Base-by-base conservation (phyloP, 2,797 vertebrate species). In the Fistularia commersonii region DNA sequence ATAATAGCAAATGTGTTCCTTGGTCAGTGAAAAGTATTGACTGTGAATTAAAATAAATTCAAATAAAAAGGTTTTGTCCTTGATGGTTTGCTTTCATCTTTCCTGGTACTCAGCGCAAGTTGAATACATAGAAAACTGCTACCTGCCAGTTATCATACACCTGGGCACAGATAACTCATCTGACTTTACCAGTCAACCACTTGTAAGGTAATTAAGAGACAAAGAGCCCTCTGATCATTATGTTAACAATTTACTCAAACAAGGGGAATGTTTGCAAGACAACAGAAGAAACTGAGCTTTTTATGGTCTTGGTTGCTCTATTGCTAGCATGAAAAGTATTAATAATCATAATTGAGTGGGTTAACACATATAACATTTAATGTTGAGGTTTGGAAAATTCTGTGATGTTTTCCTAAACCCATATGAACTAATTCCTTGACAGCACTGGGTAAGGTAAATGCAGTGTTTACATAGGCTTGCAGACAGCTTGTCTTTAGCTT, bases 401-500 rank as follows among this genome's bases (percentile, higher is more conserved):
- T 57, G 57, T 43, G 23, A 53, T 83, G 70, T 82, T 88, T 84
- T 76, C 33, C 41, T 70, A 65, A 66, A 71, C 45, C 52, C 62
- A 51, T 63, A 51, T 41, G 57, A 63, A 66, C 55, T 61, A 76
- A 76, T 74, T 53, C 55, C 50, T 68, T 78, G 73, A 79, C 79
- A 74, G 74, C 42, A 11, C 45, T 36, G 48, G 57, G 56, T 59
- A 73, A 72, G 75, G 73, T 34, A 72, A 80, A 69, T 56, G 43
- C 45, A 15, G 44, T 83, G 77, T 85, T 84, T 83, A 72, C 52
- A 60, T 52, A 81, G 75, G 78, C 66, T 67, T 65, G 66, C 67
- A 80, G 71, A 79, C 65, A 74, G 69, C 78, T 82, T 59, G 77
- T 80, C 64, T 83, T 67, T 66, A 75, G 72, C 74, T 79, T 80